Evolutionary conservation across 2,797 vertebrate genomes (phyloP).

Genomic region (Chaunax sp.): DNA sequence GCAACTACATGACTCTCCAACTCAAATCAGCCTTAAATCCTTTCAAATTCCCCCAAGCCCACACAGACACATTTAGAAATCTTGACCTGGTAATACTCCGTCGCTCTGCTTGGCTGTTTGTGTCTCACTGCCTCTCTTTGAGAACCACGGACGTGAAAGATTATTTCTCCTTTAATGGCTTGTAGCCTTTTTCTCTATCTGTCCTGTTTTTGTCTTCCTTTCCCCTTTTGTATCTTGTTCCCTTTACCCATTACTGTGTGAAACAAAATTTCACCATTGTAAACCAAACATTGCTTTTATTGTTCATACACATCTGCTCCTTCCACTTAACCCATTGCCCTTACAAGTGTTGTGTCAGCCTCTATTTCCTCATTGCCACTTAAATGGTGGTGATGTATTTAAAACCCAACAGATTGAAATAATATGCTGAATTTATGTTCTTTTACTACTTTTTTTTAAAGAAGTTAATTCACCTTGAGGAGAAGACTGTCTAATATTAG

Average conservation of each 20-base stretch:
- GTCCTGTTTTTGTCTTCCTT: constrained; percentile 25
- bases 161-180: constrained; percentile 17
- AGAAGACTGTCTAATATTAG: constrained; percentile 3
- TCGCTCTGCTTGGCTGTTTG: constrained; percentile 16
- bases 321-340: constrained; percentile 27
- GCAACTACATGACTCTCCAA: constrained; percentile 5
- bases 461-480: constrained; percentile 21
- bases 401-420: constrained; percentile 21
- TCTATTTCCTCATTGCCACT: constrained; percentile 30
- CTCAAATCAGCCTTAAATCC: constrained; percentile 13
- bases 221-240: constrained; percentile 28
- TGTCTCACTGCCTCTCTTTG: constrained; percentile 23
- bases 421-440: constrained; percentile 2
- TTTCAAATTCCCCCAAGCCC: constrained; percentile 1
- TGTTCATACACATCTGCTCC: constrained; percentile 33
- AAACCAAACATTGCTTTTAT: constrained; percentile 45
- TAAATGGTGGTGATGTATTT: constrained; percentile 31
- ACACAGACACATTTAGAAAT: constrained; percentile 13
- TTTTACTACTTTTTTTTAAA: constrained; percentile 27
- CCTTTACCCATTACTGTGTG: not conserved
- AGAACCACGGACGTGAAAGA: constrained; percentile 1
- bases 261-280: constrained; percentile 22
- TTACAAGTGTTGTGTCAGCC: constrained; percentile 35
- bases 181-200: not conserved
- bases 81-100: constrained; percentile 13